Base-by-base conservation (phyloP, 2,113 vertebrate genomes). In the Syrmaticus mikado region DNA sequence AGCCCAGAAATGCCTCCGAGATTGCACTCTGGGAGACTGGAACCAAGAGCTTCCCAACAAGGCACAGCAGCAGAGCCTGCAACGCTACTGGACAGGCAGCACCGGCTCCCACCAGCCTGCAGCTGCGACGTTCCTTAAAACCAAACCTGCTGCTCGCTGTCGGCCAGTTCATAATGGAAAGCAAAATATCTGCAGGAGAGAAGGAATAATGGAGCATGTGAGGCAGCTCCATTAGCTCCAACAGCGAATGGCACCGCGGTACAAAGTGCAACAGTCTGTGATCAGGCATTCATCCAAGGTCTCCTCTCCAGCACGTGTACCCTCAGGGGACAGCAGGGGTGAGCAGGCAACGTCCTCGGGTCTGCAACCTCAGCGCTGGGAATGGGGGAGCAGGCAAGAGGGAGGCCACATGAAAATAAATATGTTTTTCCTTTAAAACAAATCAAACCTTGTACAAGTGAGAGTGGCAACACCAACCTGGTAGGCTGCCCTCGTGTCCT, bases 161-260 rank as follows among this genome's bases (percentile, higher is more conserved):
- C 12, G 28, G 21, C 19, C 53, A 3, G 1, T 36, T 53, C 68
- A 2, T 0, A 6, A 0, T 1, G 43, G 43, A 90, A 73, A 78
- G 38, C 15, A 38, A 72, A 84, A 27, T 16, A 25, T 4, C 0
- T 41, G 52, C 18, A 65, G 50, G 45, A 18, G 57, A 65, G 40
- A n/a, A 18, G 4, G 2, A 34, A 66, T 8, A 57, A 52, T 0
- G 27, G 36, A 36, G 73, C 1, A 1, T 7, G 40, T 5, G 19
- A 22, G 82, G 78, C 61, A 58, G 52, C 8, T 7, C 6, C 53
- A 13, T 6, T 13, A 83, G 40, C 58, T 65, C 73, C 36, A 46
- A 10, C 58, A n/a, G 86, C 28, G 22, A 72, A 64, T 7, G 14
- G 45, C 52, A 80, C 58, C 2, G 6, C 1, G 46, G 87, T 52